Evolutionary conservation across 37 sponge, comb jelly and placozoan genomes (phyloP).

Genomic region (Ephydatia muelleri): DNA sequence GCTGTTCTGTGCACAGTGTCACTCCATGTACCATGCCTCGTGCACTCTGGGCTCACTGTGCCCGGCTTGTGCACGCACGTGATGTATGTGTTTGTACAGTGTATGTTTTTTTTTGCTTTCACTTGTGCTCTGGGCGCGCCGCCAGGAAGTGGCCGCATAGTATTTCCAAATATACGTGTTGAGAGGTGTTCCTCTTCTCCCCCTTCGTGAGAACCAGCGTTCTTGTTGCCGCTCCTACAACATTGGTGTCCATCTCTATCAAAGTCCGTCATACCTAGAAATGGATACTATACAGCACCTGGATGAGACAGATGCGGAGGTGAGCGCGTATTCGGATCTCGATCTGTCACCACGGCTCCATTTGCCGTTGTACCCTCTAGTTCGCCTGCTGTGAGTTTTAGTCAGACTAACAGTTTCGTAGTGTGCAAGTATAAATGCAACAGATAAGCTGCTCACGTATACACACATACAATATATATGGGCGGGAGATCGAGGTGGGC

Average conservation of each 20-base stretch:
- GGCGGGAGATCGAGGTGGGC: neutral
- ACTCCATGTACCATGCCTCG: slow-evolving; percentile 23
- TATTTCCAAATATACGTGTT: neutral
- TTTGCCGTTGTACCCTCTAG: neutral
- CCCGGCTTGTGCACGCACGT: neutral
- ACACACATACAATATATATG: too few relatives aligned
- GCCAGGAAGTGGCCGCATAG: slow-evolving; percentile 1
- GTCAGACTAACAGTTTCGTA: neutral
- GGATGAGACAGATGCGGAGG: neutral
- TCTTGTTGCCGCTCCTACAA: neutral
- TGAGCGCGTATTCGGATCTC: neutral
- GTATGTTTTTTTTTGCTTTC: neutral
- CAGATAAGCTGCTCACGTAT: neutral
- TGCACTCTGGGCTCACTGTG: slow-evolving; percentile 4
- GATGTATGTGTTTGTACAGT: slow-evolving; percentile 1
- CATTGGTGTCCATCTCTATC: neutral
- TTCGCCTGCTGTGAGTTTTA: neutral
- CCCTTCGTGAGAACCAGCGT: neutral
- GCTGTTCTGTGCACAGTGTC: slow-evolving; percentile 35
- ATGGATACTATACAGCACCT: neutral
- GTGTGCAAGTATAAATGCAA: neutral
- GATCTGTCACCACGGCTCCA: neutral
- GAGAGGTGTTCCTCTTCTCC: neutral
- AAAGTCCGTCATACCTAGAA: neutral
- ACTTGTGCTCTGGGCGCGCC: slow-evolving; percentile 1